A percentile compares a stretch with the other conserved stretches of the same genome.
phyloP scores from a whole-genome alignment of 2,888 invertebrate genomes.

The Abrostola tripartita region DNA sequence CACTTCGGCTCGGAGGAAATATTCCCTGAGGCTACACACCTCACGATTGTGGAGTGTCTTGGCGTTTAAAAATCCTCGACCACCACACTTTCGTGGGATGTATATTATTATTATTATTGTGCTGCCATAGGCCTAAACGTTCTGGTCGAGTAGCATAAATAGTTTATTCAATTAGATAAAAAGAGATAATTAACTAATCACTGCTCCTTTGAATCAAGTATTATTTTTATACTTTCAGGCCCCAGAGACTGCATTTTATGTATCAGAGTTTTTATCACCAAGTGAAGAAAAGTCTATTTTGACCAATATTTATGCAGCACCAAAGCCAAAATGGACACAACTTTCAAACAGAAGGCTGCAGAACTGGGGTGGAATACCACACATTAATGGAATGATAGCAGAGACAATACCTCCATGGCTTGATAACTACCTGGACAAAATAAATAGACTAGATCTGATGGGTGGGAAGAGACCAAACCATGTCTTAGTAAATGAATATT shows the following conservation, averaged over 20 bases:
- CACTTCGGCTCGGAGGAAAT: too few relatives aligned
- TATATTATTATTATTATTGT: too few relatives aligned
- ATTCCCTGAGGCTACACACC: too few relatives aligned
- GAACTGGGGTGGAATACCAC: conserved; percentile 99
- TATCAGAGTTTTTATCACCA: conserved; percentile 95
- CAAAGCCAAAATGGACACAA: conserved; percentile 98
- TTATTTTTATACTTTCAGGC: conserved; percentile 70
- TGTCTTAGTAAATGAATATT: conserved; percentile 97
- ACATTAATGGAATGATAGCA: conserved; percentile 97
- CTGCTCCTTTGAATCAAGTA: too few relatives aligned
- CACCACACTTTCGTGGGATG: too few relatives aligned
- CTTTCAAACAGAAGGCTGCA: conserved; percentile 97
- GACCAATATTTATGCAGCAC: conserved; percentile 92
- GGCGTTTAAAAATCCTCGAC: too few relatives aligned
- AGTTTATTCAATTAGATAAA: too few relatives aligned
- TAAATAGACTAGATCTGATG: conserved; percentile 91
- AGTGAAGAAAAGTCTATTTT: conserved; percentile 92
- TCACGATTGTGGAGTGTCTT: too few relatives aligned
- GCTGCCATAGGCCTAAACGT: too few relatives aligned
- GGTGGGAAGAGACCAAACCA: conserved; percentile 94
- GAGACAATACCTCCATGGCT: conserved; percentile 97
- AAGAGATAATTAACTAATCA: too few relatives aligned
- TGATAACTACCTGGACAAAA: conserved; percentile 90
- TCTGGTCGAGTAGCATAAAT: too few relatives aligned
- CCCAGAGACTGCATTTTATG: conserved; percentile 92